Conservation (phyloP, 1,140 invertebrate species). For the Drosophila equinoxialis region DNA sequence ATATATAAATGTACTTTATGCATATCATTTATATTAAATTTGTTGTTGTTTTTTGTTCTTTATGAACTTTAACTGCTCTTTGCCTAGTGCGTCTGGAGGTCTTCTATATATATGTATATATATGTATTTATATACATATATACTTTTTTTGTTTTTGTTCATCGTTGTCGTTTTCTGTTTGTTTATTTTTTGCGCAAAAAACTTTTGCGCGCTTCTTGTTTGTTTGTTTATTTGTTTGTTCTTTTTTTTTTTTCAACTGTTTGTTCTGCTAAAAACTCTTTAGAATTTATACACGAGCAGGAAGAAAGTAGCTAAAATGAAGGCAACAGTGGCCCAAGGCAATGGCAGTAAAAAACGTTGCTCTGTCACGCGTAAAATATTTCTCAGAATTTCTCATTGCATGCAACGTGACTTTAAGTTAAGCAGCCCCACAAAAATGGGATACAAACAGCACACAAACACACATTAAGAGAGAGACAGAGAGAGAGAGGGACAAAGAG, state of each 20-base stretch:
- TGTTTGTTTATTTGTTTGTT: conserved; percentile 54
- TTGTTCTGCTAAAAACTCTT: conserved; percentile 69
- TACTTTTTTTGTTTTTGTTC: conserved; percentile 26
- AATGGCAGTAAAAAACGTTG: conserved; percentile 49
- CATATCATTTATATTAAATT: neutral
- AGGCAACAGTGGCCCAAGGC: conserved; percentile 52
- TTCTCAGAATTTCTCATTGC: conserved; percentile 68
- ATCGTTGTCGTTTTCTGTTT: conserved; percentile 13
- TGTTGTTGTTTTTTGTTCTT: neutral
- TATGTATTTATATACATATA: neutral
- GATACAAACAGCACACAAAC: neutral
- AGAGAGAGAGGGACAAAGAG: neutral
- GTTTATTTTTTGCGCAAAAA: conserved; percentile 43
- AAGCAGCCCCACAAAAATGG: neutral
- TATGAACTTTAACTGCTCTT: conserved; percentile 8
- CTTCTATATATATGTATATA: neutral
- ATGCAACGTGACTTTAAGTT: conserved; percentile 70
- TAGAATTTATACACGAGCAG: conserved; percentile 22
- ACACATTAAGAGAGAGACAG: neutral
- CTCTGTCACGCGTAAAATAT: conserved; percentile 76
- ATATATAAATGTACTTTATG: neutral
- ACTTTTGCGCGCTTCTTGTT: conserved; percentile 52
- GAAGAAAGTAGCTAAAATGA: neutral
- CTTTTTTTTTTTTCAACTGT: conserved; percentile 54
- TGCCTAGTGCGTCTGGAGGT: conserved; percentile 2